Base-by-base conservation (phyloP, 2,113 vertebrate species). In the Otolemur garnettii region DNA sequence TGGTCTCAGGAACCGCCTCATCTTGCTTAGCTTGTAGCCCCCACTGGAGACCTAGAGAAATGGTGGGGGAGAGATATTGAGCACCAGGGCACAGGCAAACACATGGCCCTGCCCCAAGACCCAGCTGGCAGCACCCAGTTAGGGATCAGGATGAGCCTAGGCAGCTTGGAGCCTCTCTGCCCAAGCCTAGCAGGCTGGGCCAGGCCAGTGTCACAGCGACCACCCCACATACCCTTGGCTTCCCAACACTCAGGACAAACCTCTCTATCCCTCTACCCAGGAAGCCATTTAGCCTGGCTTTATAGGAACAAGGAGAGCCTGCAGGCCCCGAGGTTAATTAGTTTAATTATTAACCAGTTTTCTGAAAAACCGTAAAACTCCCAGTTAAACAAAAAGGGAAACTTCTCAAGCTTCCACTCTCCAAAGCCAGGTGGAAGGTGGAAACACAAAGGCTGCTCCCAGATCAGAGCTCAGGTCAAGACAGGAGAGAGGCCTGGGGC, bases 1-100 rank as follows among this genome's bases (percentile, higher is more conserved):
- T 0, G 99, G 98, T 97, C 99, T 98, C 95, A 99, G 99, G 98
- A 99, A 99, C 87, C 99, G 99, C 98, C 99, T 99, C 99, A 99
- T 99, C 97, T 98, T 99, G 98, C 96, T 97, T 3, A 7, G 77
- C 30, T 7, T 2, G 53, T 9, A 28, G 74, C 33, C 69, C 66
- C 79, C 42, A 45, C 92, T 13, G 13, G 30, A 78, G 81, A 94
- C 92, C 96, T 97, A 28, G n/a, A 33, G 66, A 84, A 35, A 55
- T 2, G 1, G 1, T 24, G 4, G 64, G 6, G 60, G 59, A 4
- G 21, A 21, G 74, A 1, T 0, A 42, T 0, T 87, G 81, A 77
- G 17, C 13, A 3, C 26, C 15, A 9, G 19, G 38, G 62, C 0
- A 0, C 30, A 38, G 57, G 45, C 30, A 2, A 53, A 38, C 53